Percentiles rank a stretch among this genome's conserved stretches.
Conservation (phyloP, 2,888 invertebrate genomes). For the Cerastis leucographa region DNA sequence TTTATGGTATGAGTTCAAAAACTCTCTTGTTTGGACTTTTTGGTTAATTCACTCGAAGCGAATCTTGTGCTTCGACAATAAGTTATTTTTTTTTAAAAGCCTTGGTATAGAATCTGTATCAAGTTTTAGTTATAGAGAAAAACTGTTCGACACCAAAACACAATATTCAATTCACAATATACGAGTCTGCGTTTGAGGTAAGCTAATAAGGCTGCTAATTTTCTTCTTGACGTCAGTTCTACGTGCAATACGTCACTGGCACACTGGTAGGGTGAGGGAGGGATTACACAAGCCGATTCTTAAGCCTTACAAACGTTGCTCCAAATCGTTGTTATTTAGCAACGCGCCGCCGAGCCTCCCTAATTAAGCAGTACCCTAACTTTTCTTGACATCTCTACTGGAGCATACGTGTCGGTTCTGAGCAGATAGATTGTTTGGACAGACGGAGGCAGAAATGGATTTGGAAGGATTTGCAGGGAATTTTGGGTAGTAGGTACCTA, state of each 20-base stretch:
- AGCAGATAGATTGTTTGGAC: conserved; percentile 81
- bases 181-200: conserved; percentile 36
- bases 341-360: conserved; percentile 75
- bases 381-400: conserved; percentile 82
- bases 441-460: conserved; percentile 77
- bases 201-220: conserved; percentile 60
- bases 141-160: neutral
- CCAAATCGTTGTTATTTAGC: conserved; percentile 86
- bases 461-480: conserved; percentile 73
- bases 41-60: neutral
- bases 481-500: conserved; percentile 68
- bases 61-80: neutral
- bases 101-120: neutral
- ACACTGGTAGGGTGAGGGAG: conserved; percentile 49
- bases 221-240: conserved; percentile 58
- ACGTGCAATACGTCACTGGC: conserved; percentile 50
- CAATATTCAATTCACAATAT: conserved; percentile 21
- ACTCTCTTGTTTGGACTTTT: neutral
- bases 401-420: conserved; percentile 74
- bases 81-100: neutral
- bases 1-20: conserved; percentile 31
- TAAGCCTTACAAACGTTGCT: conserved; percentile 84
- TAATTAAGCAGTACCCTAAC: conserved; percentile 85
- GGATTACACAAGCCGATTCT: conserved; percentile 76
- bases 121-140: too few relatives aligned